Evolutionary conservation across 1,140 invertebrate genomes (phyloP).

Genomic region (Aleiodes sp.): DNA sequence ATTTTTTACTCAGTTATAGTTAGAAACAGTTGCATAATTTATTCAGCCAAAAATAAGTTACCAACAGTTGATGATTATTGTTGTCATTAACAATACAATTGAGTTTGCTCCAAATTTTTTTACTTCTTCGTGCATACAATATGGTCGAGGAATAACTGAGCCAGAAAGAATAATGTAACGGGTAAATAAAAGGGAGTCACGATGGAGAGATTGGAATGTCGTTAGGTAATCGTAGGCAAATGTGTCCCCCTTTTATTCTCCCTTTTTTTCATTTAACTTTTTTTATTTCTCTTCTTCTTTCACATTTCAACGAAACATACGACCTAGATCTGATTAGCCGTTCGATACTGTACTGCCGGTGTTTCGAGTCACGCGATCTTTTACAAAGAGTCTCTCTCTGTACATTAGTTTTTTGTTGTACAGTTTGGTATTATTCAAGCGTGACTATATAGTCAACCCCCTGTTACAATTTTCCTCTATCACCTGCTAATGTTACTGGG

Average conservation of each 20-base stretch:
- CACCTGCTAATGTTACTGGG: background rate
- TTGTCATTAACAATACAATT: no score
- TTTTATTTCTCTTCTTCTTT: constrained; percentile 3
- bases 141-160: background rate
- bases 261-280: background rate
- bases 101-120: no score
- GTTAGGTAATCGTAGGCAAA: constrained; percentile 9
- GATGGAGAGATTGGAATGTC: constrained; percentile 11
- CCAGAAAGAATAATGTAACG: background rate
- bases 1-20: background rate
- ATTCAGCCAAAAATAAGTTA: no score
- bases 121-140: background rate
- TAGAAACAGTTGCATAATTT: no score
- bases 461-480: background rate
- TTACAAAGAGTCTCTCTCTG: background rate
- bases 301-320: constrained; percentile 8
- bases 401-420: background rate
- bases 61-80: no score
- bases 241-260: background rate
- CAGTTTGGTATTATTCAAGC: background rate
- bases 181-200: constrained; percentile 2
- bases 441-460: background rate
- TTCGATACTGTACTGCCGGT: constrained; percentile 4
- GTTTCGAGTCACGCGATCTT: constrained; percentile 30
- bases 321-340: constrained; percentile 32